Base-by-base conservation (phyloP, 2,888 invertebrate genomes). In the Baccha elongata region DNA sequence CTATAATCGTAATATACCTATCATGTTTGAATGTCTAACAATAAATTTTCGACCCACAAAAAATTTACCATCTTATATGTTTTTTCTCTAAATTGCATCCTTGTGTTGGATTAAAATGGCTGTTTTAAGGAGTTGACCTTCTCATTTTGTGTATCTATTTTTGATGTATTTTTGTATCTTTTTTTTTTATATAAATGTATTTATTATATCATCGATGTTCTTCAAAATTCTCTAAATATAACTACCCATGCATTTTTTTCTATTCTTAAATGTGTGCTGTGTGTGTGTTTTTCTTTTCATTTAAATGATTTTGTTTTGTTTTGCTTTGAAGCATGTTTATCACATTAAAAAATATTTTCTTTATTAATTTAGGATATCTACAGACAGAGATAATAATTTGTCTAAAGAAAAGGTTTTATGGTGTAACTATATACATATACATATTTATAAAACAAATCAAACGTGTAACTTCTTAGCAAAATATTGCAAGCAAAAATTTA, bases 281-380 rank as follows among this genome's bases (percentile, higher is more conserved):
- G 55, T 64, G 19, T 42, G n/a, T 67, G 52, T 53, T 13, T 50
- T 42, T 42, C 29, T n/a, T 5, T 42, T 6, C n/a, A 2, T 8
- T 17, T 58, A 4, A 21, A 10, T 15, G 26, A 13, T n/a, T 48
- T 2, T 10, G 5, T 52, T 21, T 58, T 3, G 21, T 6, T 67
- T 21, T 15, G 15, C n/a, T 69, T 55, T 60, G 60, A 44, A 6
- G 69, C 69, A 76, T 76, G 76, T 64, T 69, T 48, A 44, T 42
- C 5, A n/a, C n/a, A n/a, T n/a, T n/a, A n/a, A n/a, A n/a, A n/a
- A n/a, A n/a, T n/a, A n/a, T n/a, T n/a, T n/a, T n/a, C n/a, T n/a
- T n/a, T n/a, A n/a, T n/a, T n/a, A n/a, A n/a, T n/a, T n/a, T n/a
- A n/a, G n/a, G n/a, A n/a, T n/a, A n/a, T n/a, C n/a, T n/a, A n/a